Percentiles rank a stretch among this genome's conserved stretches.
Evolutionary conservation across 2,113 vertebrate species (phyloP).

Genomic region (Psilopsiagon aymara): DNA sequence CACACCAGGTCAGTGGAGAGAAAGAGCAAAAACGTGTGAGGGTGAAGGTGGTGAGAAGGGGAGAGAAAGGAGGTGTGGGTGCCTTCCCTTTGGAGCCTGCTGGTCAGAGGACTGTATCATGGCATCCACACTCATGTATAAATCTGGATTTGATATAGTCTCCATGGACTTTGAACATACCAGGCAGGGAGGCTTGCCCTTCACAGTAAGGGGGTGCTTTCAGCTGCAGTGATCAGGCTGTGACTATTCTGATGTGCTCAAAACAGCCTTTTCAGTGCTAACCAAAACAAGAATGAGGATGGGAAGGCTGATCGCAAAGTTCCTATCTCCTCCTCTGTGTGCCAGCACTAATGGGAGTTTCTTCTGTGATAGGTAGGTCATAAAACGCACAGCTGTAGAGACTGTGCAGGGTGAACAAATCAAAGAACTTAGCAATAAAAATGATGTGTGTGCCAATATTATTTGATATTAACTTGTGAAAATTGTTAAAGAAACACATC

Average conservation of each 20-base stretch:
- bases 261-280: constrained; percentile 19
- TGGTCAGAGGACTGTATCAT: not conserved
- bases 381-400: constrained; percentile 25
- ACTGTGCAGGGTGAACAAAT: constrained; percentile 22
- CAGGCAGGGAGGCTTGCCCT: constrained; percentile 49
- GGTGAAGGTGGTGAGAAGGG: not conserved
- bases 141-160: not conserved
- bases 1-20: not conserved
- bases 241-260: constrained; percentile 16
- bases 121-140: not conserved
- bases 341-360: constrained; percentile 8
- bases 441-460: constrained; percentile 48
- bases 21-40: not conserved
- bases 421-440: constrained; percentile 58
- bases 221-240: not conserved
- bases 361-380: constrained; percentile 31
- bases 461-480: constrained; percentile 56
- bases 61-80: not conserved
- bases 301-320: constrained; percentile 27
- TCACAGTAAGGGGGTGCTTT: constrained; percentile 35
- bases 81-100: not conserved
- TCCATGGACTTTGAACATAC: not conserved
- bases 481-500: constrained; percentile 40
- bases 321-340: not conserved
- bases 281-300: not conserved